These are phyloP conservation scores for Agapostemon virescens DNA, from an alignment of 2,888 invertebrate species.

Conservation along the genomic window DNA sequence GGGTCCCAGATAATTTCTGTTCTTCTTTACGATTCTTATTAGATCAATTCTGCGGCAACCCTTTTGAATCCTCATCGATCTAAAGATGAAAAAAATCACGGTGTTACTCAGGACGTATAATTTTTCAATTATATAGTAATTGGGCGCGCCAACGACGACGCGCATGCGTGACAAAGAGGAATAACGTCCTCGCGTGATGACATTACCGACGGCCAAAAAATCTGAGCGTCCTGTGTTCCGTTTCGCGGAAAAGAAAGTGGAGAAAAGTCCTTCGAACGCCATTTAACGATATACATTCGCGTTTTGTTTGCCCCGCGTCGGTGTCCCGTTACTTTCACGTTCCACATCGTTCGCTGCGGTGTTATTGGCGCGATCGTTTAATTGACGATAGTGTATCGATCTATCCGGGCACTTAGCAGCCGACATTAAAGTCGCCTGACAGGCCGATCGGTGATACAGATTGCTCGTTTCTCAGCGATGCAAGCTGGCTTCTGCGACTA, in stretches of 20 bases:
- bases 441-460: constrained; percentile 1
- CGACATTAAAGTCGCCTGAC: neutral
- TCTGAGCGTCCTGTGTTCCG: neutral
- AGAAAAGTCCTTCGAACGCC: neutral
- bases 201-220: neutral
- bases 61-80: too few relatives aligned
- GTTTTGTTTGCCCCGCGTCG: neutral
- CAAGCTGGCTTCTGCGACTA: neutral
- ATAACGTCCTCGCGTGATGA: neutral
- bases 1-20: too few relatives aligned
- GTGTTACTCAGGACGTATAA: too few relatives aligned
- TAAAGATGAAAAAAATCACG: too few relatives aligned
- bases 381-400: neutral
- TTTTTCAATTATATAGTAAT: too few relatives aligned
- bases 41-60: too few relatives aligned
- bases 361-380: neutral
- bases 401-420: neutral
- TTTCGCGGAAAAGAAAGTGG: constrained; percentile 1
- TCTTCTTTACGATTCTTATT: too few relatives aligned
- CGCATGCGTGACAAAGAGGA: neutral
- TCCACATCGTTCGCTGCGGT: neutral
- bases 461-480: neutral
- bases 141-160: neutral
- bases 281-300: neutral
- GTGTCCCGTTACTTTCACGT: neutral